These are phyloP conservation scores for Danio jaintianensis DNA, from an alignment of 2,797 vertebrate genomes.

Conservation along the genomic window DNA sequence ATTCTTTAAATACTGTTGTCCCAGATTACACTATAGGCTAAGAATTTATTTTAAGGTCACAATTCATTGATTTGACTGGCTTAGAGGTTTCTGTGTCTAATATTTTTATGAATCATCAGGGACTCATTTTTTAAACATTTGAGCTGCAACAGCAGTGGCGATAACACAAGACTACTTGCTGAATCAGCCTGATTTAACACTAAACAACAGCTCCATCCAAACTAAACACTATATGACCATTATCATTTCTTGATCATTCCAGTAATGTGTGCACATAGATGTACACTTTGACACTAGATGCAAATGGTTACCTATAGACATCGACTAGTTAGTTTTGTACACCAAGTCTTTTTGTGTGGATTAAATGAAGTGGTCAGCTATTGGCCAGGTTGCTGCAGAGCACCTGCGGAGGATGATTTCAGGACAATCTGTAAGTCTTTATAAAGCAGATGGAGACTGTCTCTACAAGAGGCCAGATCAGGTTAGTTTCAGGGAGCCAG, in stretches of 20 bases:
- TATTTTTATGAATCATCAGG: neutral
- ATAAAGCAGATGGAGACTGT: conserved; percentile 34
- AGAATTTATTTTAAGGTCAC: neutral
- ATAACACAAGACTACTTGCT: neutral
- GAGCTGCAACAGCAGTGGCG: neutral
- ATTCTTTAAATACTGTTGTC: conserved; percentile 8
- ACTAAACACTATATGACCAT: neutral
- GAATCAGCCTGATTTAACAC: neutral
- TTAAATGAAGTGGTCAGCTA: conserved; percentile 10
- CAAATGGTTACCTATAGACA: neutral
- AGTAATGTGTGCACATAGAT: neutral
- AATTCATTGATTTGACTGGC: neutral
- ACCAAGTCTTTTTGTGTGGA: neutral
- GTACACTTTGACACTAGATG: neutral
- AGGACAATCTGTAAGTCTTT: conserved; percentile 38
- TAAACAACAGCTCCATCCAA: conserved; percentile 28
- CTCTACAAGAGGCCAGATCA: conserved; percentile 2
- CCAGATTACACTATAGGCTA: conserved; percentile 2
- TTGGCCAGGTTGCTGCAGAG: neutral
- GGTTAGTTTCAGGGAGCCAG: conserved; percentile 24
- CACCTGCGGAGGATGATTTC: conserved; percentile 54
- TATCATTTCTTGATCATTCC: neutral
- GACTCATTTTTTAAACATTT: conserved; percentile 15
- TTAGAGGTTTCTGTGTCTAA: neutral
- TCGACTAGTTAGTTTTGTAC: neutral